A percentile compares a stretch with the other conserved stretches of the same genome.
Evolutionary conservation across 2,888 invertebrate genomes (phyloP).

Genomic region (Pseudococcus viburni): DNA sequence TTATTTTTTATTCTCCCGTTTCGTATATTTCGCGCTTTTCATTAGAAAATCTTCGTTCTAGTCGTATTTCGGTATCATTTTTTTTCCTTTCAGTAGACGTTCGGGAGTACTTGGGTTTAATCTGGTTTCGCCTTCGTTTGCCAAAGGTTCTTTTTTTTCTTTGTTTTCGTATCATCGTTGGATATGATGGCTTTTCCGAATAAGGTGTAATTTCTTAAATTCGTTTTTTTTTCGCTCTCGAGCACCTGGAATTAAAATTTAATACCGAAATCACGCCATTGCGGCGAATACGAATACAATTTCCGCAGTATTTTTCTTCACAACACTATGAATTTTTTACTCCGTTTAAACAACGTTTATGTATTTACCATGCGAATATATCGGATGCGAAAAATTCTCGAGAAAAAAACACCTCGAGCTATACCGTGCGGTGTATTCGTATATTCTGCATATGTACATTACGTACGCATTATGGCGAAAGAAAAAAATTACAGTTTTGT

Average conservation of each 20-base stretch:
- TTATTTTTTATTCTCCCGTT: background rate
- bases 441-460: background rate
- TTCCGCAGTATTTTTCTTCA: background rate
- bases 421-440: background rate
- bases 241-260: background rate
- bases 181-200: no score
- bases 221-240: background rate
- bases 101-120: background rate
- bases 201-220: background rate
- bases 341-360: background rate
- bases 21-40: background rate
- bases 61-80: background rate
- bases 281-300: background rate
- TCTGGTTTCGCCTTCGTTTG: no score
- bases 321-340: background rate
- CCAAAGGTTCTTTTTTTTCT: no score
- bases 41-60: background rate
- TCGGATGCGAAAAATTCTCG: background rate
- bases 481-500: slow-evolving; percentile 18
- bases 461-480: background rate
- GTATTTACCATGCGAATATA: background rate
- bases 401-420: slow-evolving; percentile 19
- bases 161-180: no score
- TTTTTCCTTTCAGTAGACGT: background rate
- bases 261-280: background rate